These are phyloP conservation scores for Hymenochirus boettgeri DNA, from an alignment of 2,113 vertebrate genomes.

Conservation along the genomic window DNA sequence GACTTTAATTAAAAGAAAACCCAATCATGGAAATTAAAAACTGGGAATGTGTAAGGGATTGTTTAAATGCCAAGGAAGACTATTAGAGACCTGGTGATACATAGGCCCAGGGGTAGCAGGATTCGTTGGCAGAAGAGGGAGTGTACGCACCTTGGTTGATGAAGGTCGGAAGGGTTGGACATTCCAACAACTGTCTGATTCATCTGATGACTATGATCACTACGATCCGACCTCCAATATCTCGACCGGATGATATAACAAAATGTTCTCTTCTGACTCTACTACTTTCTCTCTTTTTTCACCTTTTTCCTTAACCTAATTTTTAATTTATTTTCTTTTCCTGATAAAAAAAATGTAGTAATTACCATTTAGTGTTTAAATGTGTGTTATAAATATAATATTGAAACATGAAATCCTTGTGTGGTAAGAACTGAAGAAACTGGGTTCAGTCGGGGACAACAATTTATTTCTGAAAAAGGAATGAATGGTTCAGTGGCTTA, in stretches of 20 bases:
- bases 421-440: background rate
- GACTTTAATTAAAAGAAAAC: background rate
- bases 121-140: background rate
- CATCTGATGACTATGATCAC: constrained; percentile 28
- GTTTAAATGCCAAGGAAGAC: background rate
- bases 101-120: background rate
- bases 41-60: background rate
- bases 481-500: too few species aligned
- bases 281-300: background rate
- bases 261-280: constrained; percentile 13
- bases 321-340: constrained; percentile 21
- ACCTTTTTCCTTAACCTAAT: constrained; percentile 8
- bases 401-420: background rate
- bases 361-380: constrained; percentile 54
- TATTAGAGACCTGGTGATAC: background rate
- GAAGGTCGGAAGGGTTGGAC: background rate
- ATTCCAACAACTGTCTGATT: constrained; percentile 13
- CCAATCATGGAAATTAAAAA: constrained; percentile 15
- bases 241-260: constrained; percentile 13
- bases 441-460: too few species aligned
- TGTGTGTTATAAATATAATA: constrained; percentile 55
- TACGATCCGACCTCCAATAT: constrained; percentile 26
- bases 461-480: too few species aligned
- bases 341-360: constrained; percentile 27
- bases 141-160: background rate